Base-by-base conservation (phyloP, 2,797 vertebrate genomes). In the Limnodromus scolopaceus region DNA sequence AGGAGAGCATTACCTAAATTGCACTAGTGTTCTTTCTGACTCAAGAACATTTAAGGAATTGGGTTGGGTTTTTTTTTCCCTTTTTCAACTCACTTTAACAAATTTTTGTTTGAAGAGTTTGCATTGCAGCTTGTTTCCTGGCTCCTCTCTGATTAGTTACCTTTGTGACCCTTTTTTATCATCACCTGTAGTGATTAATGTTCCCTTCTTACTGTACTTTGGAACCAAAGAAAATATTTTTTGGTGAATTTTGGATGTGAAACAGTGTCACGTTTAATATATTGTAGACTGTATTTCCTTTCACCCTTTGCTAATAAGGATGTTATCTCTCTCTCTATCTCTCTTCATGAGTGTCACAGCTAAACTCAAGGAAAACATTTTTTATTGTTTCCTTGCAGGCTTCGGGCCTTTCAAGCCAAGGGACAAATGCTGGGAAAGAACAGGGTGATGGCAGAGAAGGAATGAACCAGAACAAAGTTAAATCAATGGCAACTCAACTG, bases 401-500 rank as follows among this genome's bases (percentile, higher is more conserved):
- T 77, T 98, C 98, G 32, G 97, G 96, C 83, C 93, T 98, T 94
- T 97, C 98, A 66, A 98, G 96, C 89, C 98, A 98, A 89, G 98
- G 97, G 43, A 83, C 97, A 71, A 97, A 97, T 38, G 61, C 92
- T 43, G 91, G 72, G 70, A 97, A 71, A 63, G 98, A 99, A 10
- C 89, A 87, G 12, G 86, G 23, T 41, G 98, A 98, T 53, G 95
- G 97, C 49, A 99, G 98, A 93, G 99, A 99, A 96, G 95, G 96
- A 43, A 72, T 87, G 19, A 98, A 98, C 95, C 98, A 98, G 93
- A 99, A 99, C 96, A 99, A 99, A 98, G 99, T 99, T 83, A 99
- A 99, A 95, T 99, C 98, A 51, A 99, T 99, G 99, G 99, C 99
- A 45, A 98, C 98, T 60, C 99, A 99, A 90, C 96, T 99, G 41